Conservation (phyloP, 2,113 vertebrate species). For the Brienomyrus brachyistius region DNA sequence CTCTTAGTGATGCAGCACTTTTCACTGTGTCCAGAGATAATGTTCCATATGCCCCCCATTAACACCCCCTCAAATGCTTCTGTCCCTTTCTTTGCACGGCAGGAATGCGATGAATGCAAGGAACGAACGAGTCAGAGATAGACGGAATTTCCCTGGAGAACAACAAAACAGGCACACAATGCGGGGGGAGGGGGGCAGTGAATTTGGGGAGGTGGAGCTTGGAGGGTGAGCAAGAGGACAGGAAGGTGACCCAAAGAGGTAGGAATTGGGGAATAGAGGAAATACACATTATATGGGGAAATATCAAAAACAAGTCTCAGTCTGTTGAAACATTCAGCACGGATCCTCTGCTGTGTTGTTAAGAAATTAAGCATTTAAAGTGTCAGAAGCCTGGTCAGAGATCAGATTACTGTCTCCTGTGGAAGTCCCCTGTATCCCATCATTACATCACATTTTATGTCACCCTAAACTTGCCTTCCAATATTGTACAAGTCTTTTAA, state of each 20-base stretch:
- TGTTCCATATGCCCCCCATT: constrained; percentile 33
- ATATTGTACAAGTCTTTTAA: constrained; percentile 44
- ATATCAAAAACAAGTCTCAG: neutral
- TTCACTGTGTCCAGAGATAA: neutral
- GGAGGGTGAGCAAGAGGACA: constrained; percentile 35
- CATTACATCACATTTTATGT: constrained; percentile 57
- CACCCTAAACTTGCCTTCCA: constrained; percentile 51
- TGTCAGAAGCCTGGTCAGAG: constrained; percentile 30
- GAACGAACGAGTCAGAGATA: constrained; percentile 57
- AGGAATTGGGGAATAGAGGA: neutral
- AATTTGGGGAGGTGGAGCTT: constrained; percentile 18
- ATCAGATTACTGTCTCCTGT: constrained; percentile 56
- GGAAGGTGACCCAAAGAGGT: constrained; percentile 26
- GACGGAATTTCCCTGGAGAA: constrained; percentile 56
- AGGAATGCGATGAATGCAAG: constrained; percentile 52
- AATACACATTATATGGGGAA: neutral
- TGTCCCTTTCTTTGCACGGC: constrained; percentile 41
- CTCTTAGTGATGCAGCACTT: neutral
- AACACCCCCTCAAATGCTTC: constrained; percentile 42
- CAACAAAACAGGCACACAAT: constrained; percentile 36
- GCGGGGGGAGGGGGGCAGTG: neutral
- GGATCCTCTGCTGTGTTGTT: neutral
- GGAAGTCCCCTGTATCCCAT: constrained; percentile 41
- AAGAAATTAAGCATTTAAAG: constrained; percentile 45
- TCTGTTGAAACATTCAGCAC: neutral